Base-by-base conservation (phyloP, 1,140 invertebrate species). In the Carposina sasakii region DNA sequence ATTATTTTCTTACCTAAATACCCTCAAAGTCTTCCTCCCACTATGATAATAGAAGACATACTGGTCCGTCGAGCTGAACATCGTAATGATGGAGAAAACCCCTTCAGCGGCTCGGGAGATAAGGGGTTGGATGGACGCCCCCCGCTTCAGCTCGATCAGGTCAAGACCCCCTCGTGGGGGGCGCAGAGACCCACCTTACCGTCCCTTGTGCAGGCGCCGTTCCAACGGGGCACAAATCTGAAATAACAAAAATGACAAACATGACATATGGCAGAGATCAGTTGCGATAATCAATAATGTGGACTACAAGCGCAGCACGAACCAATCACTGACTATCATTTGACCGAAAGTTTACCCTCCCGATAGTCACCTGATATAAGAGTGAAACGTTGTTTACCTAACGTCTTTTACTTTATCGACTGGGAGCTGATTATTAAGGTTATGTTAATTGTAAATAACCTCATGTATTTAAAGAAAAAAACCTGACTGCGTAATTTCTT, bases 11-110 rank as follows among this genome's bases (percentile, higher is more conserved):
- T 81, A 92, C 93, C 92, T 91, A 76, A 98, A 98, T 5, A 98
- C 92, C 48, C 96, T 88, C 36, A 98, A 88, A 6, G 96, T 98
- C 85, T 97, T 95, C 54, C 93, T 90, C 6, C 95, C 95, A 59
- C 95, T 96, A 71, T 99, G 97, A 65, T 99, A 99, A 76, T 99
- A 99, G 2, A 98, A 87, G 3, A 99, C 96, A 64, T 99, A 98
- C 60, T 97, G 92, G 65, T 98, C 96, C 8, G 93, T 97, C 54
- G 92, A 92, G 28, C 96, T 98, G 72, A 99, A 99, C 84, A 94
- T 91, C 37, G 95, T 95, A 56, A 96, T 94, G 17, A 99, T 95
- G 10, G 93, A 96, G 75, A 99, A 99, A 0, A 99, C 97, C 2
- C 98, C 98, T 84, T 99, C 97, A 6, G 97, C 96, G 0, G 98